Base-by-base conservation (phyloP, 2,113 vertebrate genomes). In the Nymphicus hollandicus region DNA sequence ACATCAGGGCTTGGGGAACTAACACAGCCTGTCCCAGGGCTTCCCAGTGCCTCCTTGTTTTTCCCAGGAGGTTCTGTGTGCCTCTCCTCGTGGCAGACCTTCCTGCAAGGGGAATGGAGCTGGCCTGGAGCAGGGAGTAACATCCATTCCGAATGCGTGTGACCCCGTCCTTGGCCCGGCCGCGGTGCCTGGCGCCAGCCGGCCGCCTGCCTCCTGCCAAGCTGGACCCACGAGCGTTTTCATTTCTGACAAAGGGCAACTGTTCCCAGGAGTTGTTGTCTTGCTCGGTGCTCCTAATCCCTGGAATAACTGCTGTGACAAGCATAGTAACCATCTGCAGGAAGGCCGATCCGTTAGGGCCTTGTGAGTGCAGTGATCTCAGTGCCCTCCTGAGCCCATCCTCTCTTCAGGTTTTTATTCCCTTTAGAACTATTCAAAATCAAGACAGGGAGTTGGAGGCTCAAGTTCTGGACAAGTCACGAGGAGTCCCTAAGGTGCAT, bases 261-360 rank as follows among this genome's bases (percentile, higher is more conserved):
- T 97, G 96, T 95, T 83, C 16, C 39, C 29, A 91, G 88, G 65
- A 81, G 70, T 66, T 95, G 91, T 93, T 96, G 93, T 94, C 92
- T 27, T 91, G 66, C 81, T 77, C 41, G 25, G 83, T 85, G 92
- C 79, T 91, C 86, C 91, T 85, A 74, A 91, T 93, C 90, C 86
- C 83, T 82, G 86, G 39, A 35, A 66, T 90, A 86, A 86, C 69
- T 56, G 77, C 93, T 94, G 95, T 92, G 92, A 91, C 88, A 43
- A 58, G 92, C 93, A 61, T 2, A 93, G 80, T 64, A 76, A 87
- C 88, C 77, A 69, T 84, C 92, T 92, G 83, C 81, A 76, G 17
- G 2, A 24, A 58, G 72, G 37, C 24, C 0, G 0, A 17, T 81
- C 43, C 44, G 0, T 12, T 73, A 69, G 61, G 50, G 92, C 66